Evolutionary conservation across 2,113 vertebrate genomes (phyloP), one percentile per base, ranked within the genome.

Genomic region (Zosterops pallidus): DNA sequence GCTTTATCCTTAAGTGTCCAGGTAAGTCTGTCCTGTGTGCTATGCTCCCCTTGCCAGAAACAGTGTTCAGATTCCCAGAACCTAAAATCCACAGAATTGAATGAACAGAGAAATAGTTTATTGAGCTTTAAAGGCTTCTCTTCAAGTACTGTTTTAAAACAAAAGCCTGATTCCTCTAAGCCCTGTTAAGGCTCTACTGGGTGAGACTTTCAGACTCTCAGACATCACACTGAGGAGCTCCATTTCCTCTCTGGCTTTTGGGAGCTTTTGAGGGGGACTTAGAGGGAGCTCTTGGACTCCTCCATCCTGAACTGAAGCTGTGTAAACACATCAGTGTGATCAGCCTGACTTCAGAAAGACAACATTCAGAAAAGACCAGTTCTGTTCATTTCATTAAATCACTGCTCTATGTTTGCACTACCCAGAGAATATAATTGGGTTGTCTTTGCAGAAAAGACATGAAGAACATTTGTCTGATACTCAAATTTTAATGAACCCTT

Each of bases 171-270:
- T 31, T 87, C 78, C 90, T 83, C 62, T 94, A 70, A 90, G 75
- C 75, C 7, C 3, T 3, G 28, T 44, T 68, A 92, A 92, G 79
- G 86, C 79, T 91, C 76, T 35, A 13, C 70, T 41, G 83, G 89
- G 83, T 7, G 25, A 92, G 92, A 83, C 62, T 60, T 41, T 47
- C 79, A 90, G 93, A 28, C 82, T 76, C 52, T 31, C 74, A 88
- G 93, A 91, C 83, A 92, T 86, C 28, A 5, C 42, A n/a, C 20
- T 5, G 33, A 87, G 81, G 82, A 86, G 94, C 47, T 77, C 86
- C 57, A 64, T 86, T 96, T 89, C 86, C 89, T 85, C 86, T 75
- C 90, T 56, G 93, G 93, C 82, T 95, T 93, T 82, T n/a, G 60
- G 84, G 93, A 89, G 81, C 56, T 90, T 83, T 55, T 2, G 21